Evolutionary conservation across 2,113 vertebrate genomes (phyloP), one percentile per base, ranked within the genome.

Genomic region (Heteronetta atricapilla): DNA sequence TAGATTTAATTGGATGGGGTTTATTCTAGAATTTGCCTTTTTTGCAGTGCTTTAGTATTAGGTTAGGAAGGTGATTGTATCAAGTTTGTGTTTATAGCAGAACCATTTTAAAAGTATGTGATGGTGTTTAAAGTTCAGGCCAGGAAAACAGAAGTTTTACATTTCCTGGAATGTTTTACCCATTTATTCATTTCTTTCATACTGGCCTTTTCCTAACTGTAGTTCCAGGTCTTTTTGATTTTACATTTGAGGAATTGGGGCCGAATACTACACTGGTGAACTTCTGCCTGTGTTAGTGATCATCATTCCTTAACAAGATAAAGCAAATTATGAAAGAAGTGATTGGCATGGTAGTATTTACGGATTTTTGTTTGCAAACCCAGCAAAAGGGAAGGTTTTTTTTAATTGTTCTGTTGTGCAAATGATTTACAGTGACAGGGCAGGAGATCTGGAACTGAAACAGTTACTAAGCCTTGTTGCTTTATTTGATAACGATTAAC

Each of bases 361-460:
- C 22, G 46, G 31, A 12, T 2, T 2, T 83, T 89, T 64, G 3
- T 62, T 91, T 89, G 22, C n/a, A 56, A 42, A 46, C 34, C 33
- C 36, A 23, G 26, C 55, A 69, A 50, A 82, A 76, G 20, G 34
- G 17, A 88, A 55, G 12, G 15, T 23, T 2, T 19, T 2, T 19
- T 36, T 60, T 36, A 81, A 59, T 88, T 86, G 25, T 78, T 82
- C 82, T 15, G 1, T 81, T 84, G 72, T 23, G 88, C 40, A 46
- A 63, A 22, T 92, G 29, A 90, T 93, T 91, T 92, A 10, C 31
- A 62, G 66, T 48, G 81, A 75, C 60, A 83, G 82, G 55, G 33
- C 86, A 79, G 93, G 89, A 76, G 75, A 84, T 72, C 11, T 87
- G 94, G 89, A 75, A 78, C 36, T 53, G 69, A 72, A 92, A 4